Evolutionary conservation across 2,888 invertebrate genomes (phyloP).

Genomic region (Apoda limacodes): DNA sequence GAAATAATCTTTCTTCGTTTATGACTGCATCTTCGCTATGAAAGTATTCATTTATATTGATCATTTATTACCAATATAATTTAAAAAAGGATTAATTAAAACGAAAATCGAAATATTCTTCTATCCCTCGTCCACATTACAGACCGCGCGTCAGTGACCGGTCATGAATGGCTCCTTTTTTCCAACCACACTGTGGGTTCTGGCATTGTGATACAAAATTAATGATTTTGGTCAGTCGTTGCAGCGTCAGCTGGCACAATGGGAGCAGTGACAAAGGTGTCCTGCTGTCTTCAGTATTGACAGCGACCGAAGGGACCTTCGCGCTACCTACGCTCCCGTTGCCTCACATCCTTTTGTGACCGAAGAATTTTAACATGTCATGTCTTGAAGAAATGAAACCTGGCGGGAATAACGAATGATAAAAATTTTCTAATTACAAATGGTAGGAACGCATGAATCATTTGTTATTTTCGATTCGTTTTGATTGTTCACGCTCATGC

Average conservation of each 20-base stretch:
- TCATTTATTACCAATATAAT: too few species aligned
- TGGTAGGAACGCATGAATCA: constrained; percentile 13
- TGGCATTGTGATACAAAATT: constrained; percentile 67
- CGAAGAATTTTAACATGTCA: constrained; percentile 56
- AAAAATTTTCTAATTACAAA: constrained; percentile 42
- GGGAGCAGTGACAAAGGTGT: constrained; percentile 57
- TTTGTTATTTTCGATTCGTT: constrained; percentile 31
- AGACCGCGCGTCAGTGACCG: constrained; percentile 55
- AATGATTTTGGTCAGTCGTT: constrained; percentile 66
- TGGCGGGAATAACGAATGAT: constrained; percentile 43
- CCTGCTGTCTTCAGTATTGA: constrained; percentile 66
- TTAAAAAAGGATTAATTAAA: too few species aligned
- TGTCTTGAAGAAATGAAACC: constrained; percentile 41
- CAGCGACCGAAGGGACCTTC: constrained; percentile 37
- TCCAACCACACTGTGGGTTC: constrained; percentile 61
- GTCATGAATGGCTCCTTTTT: constrained; percentile 55
- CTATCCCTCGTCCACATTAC: constrained; percentile 27
- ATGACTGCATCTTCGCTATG: too few species aligned
- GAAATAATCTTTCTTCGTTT: too few species aligned
- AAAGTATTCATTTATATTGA: too few species aligned
- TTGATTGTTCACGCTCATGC: too few species aligned
- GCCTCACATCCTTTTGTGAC: constrained; percentile 47
- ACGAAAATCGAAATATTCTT: constrained; percentile 43
- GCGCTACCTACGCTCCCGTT: constrained; percentile 57
- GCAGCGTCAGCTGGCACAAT: constrained; percentile 51